phyloP scores from a whole-genome alignment of 1,140 invertebrate species.

The Dufourea novaeangliae region DNA sequence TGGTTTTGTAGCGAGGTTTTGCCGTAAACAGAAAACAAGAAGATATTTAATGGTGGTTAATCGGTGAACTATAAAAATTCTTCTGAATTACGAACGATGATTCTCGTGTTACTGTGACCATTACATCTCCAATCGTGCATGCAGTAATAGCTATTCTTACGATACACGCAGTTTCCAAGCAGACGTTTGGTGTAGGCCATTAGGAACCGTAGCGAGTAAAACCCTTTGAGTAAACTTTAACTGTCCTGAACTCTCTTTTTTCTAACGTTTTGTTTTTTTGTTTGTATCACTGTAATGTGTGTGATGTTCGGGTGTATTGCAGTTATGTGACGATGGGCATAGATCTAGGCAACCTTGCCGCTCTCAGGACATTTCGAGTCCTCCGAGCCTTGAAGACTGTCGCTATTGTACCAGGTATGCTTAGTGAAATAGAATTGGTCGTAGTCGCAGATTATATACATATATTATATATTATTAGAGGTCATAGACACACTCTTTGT shows the following conservation, averaged over 20 bases:
- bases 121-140: slow-evolving; percentile 71
- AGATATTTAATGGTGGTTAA: no score
- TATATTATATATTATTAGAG: slow-evolving; percentile 18
- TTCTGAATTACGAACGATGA: background rate
- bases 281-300: slow-evolving; percentile 81
- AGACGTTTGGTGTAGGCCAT: slow-evolving; percentile 64
- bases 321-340: slow-evolving; percentile 99
- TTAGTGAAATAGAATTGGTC: slow-evolving; percentile 73
- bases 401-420: slow-evolving; percentile 98
- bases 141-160: slow-evolving; percentile 68
- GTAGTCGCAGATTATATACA: slow-evolving; percentile 59
- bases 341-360: slow-evolving; percentile 98
- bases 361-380: slow-evolving; percentile 99
- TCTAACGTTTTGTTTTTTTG: slow-evolving; percentile 67
- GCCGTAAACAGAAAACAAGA: no score
- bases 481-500: slow-evolving; percentile 50
- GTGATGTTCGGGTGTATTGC: slow-evolving; percentile 84
- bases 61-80: background rate
- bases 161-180: slow-evolving; percentile 53
- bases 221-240: slow-evolving; percentile 59
- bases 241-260: slow-evolving; percentile 15
- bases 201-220: slow-evolving; percentile 64
- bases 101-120: slow-evolving; percentile 54
- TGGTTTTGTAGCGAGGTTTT: no score
- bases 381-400: slow-evolving; percentile 99